Evolutionary conservation across 2,797 vertebrate genomes (phyloP).

Genomic region (Trematocara caparti): DNA sequence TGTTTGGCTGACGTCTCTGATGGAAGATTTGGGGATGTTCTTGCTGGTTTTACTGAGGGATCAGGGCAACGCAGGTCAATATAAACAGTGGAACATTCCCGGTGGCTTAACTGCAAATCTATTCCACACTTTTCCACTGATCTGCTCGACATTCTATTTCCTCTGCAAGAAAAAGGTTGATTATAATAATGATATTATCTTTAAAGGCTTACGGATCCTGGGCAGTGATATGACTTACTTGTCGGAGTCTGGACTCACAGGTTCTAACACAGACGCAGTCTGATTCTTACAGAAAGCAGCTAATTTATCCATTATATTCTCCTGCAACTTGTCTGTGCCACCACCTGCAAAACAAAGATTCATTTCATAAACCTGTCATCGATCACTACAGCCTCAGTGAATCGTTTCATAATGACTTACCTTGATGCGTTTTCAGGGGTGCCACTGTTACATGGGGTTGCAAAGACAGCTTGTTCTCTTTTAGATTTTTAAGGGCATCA

Average conservation of each 20-base stretch:
- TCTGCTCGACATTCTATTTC: not conserved
- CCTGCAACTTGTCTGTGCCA: constrained; percentile 16
- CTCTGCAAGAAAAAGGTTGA: not conserved
- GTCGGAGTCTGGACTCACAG: not conserved
- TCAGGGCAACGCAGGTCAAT: constrained; percentile 42
- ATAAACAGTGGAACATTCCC: constrained; percentile 42
- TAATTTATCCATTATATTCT: constrained; percentile 66
- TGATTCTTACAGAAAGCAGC: constrained; percentile 62
- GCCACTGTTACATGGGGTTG: not conserved
- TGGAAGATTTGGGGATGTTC: not conserved
- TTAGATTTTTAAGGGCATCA: constrained; percentile 56
- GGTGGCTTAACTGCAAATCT: constrained; percentile 1
- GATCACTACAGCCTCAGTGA: not conserved
- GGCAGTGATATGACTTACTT: not conserved
- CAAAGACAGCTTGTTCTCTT: constrained; percentile 6
- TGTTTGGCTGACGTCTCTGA: not conserved
- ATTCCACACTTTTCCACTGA: not conserved
- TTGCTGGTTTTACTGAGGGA: constrained; percentile 16
- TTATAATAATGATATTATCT: not conserved
- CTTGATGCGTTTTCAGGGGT: not conserved
- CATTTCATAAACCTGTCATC: not conserved
- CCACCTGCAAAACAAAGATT: constrained; percentile 39
- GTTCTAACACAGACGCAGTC: not conserved
- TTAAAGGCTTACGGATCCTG: not conserved
- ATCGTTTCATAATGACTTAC: not conserved